phyloP scores from a whole-genome alignment of 2,888 invertebrate genomes.

The Eutolmus rufibarbis region DNA sequence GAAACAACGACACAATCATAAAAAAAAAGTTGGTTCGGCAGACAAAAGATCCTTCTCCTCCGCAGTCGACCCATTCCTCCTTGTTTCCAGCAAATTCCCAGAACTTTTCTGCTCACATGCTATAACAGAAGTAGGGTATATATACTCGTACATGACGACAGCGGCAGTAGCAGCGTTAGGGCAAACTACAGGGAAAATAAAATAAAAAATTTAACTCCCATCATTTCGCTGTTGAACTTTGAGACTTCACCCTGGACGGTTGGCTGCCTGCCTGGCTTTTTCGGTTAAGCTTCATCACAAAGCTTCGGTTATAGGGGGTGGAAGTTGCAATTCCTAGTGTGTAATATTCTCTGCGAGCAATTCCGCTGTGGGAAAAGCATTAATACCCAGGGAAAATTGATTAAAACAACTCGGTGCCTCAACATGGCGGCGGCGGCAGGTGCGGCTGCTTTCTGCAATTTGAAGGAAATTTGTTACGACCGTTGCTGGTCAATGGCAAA shows the following conservation, averaged over 20 bases:
- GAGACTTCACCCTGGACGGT: background rate
- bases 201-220: background rate
- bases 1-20: background rate
- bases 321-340: background rate
- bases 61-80: background rate
- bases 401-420: background rate
- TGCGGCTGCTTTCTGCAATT: background rate
- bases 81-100: background rate
- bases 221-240: background rate
- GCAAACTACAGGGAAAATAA: background rate
- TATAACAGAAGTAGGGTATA: background rate
- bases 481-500: too few species aligned
- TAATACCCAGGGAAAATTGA: conserved; percentile 5
- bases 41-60: background rate
- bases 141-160: background rate
- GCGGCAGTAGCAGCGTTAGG: background rate
- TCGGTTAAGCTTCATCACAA: background rate
- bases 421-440: background rate
- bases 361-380: background rate
- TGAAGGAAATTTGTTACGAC: background rate
- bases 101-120: background rate
- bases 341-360: background rate
- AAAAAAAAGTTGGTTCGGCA: background rate
- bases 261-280: background rate
- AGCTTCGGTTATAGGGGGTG: background rate